phyloP scores from a whole-genome alignment of 2,113 vertebrate genomes.

The Labeo catla region DNA sequence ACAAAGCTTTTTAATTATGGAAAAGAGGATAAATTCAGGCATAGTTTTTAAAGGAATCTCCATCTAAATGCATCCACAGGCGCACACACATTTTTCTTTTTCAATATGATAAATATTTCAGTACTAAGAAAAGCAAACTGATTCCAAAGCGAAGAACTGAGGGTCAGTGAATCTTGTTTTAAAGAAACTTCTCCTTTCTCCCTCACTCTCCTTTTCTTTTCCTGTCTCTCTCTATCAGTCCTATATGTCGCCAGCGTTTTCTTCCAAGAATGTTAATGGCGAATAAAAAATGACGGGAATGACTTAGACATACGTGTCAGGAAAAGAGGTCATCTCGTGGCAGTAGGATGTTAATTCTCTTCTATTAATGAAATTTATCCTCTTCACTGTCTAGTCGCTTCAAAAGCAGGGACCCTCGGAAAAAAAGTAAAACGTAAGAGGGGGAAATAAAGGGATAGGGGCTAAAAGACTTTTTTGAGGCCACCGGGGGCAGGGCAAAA shows the following conservation, averaged over 20 bases:
- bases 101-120: constrained; percentile 95
- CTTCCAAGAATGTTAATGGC: constrained; percentile 85
- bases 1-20: background rate
- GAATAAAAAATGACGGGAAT: constrained; percentile 71
- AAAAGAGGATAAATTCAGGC: background rate
- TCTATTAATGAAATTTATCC: constrained; percentile 95
- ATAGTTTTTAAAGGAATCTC: constrained; percentile 10
- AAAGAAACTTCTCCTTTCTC: constrained; percentile 78
- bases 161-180: constrained; percentile 90
- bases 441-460: constrained; percentile 67
- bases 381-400: constrained; percentile 76
- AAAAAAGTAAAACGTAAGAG: constrained; percentile 36
- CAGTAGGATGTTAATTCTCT: constrained; percentile 89
- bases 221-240: constrained; percentile 28
- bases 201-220: background rate
- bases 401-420: constrained; percentile 74
- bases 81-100: constrained; percentile 72
- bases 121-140: constrained; percentile 93
- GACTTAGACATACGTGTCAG: constrained; percentile 89
- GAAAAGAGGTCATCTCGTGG: constrained; percentile 88
- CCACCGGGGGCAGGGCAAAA: constrained; percentile 86
- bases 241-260: constrained; percentile 71
- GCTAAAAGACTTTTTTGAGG: constrained; percentile 77
- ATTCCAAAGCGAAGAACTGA: constrained; percentile 83
- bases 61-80: background rate